Evolutionary conservation across 2,888 invertebrate species (phyloP), one percentile per base, ranked within the genome.

Genomic region (Leptodirus hochenwartii): DNA sequence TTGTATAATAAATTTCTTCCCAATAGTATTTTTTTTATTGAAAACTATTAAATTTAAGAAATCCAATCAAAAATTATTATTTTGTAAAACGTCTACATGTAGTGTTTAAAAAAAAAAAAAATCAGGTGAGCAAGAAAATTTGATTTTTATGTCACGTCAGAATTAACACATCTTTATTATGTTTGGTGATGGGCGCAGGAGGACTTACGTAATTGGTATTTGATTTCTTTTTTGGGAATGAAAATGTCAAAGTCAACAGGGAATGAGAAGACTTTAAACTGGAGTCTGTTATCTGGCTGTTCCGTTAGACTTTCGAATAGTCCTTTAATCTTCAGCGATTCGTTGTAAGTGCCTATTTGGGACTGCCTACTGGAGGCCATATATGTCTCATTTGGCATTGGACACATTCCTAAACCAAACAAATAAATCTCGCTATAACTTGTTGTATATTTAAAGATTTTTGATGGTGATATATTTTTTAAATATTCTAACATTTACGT

Each of bases 181-280:
- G n/a, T n/a, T n/a, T n/a, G n/a, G n/a, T n/a, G n/a, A n/a, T n/a
- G n/a, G n/a, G n/a, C n/a, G n/a, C n/a, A 11, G 27, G 29, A 33
- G 20, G 26, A 67, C 75, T 65, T 57, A 80, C 80, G 73, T 50
- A 76, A 58, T 47, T 67, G 69, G 26, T 42, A 37, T 40, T 77
- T 71, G 5, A 71, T 56, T 45, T 78, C 73, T 41, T 71, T 73
- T 38, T 74, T 75, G 2, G 57, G 39, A 68, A 70, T 13, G 42
- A 71, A 62, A 13, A 73, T 56, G 45, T 78, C 75, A 46, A 73
- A 69, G 45, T 79, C 78, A 1, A 79, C 67, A 15, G 78, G 77
- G 46, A 71, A 88, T 22, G 79, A 81, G 47, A 79, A 74, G 3
- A 79, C 75, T n/a, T 76, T 63, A 90, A 90, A 91, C 34, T 85